Base-by-base conservation (phyloP, 2,888 invertebrate genomes). In the Cheilosia impressa region DNA sequence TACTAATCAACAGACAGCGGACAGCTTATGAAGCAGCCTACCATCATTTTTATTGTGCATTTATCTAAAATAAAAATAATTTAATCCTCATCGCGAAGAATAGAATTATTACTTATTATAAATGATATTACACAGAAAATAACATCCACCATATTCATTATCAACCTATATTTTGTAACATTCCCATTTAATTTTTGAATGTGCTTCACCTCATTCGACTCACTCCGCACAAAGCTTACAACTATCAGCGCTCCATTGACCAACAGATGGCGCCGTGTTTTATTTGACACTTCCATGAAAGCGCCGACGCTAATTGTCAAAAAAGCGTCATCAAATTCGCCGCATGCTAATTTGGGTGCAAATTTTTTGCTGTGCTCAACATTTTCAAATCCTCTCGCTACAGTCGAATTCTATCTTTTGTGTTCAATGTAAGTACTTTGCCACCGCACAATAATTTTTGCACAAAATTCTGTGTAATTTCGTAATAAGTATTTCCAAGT, bases 361-460 rank as follows among this genome's bases (percentile, higher is more conserved):
- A 80, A 22, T 22, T 55, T 76, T 79, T 73, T 71, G 41, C 62
- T 71, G 19, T 41, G 22, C 34, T 73, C 66, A 66, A 75, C 17
- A 60, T 84, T 75, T 52, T 71, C 65, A 76, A 84, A 66, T 65
- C 55, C 55, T 53, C 75, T 84, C 84, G 75, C 75, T 75, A 84
- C 84, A 84, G 84, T 84, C 65, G 75, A 80, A 60, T 75, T 80
- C 58, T 80, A 80, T 80, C 84, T 69, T 76, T 75, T 60, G 84
- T 80, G 79, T 68, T 84, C 71, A 76, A 75, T 80, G 84, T 84
- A 80, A 84, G 84, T 84, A 80, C 75, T 47, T 50, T 55, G 53
- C 27, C 43, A 45, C 22, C 31, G 22, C 13, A 53, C 41, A 60
- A 79, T 84, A 2, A 31, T 31, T 31, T 0, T 31, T 84, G 55